Base-by-base conservation (phyloP, 1,140 invertebrate species). In the Venturia canescens region DNA sequence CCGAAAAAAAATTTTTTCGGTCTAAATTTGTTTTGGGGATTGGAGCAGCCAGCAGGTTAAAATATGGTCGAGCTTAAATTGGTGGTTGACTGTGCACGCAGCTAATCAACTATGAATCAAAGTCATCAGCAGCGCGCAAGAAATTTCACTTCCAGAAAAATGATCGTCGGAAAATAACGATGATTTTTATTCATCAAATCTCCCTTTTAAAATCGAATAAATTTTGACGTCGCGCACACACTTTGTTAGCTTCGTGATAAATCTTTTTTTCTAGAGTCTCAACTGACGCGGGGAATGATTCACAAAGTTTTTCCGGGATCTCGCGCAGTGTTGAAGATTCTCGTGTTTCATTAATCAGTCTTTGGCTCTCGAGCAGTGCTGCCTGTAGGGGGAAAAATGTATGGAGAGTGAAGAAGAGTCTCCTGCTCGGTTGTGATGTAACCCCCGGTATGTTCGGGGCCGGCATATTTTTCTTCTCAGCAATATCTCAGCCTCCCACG, bases 381-480 rank as follows among this genome's bases (percentile, higher is more conserved):
- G 31, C 57, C 1, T 27, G 15, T 6, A 63, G 11, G 3, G 21
- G 23, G 23, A 63, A 26, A 63, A 63, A 63, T n/a, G 27, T 23
- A 31, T 27, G 31, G 29, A 69, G 66, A 31, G 27, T 16, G 29
- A 69, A 77, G 21, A 60, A 44, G 60, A 63, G 29, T 31, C 57
- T 60, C 26, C 48, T n/a, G n/a, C n/a, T 77, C 60, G 80, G 82
- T 86, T 86, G 84, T 86, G 83, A 83, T 87, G 84, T 86, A 87
- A 85, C 84, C 85, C 80, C 83, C 83, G 66, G 27, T 69, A 69
- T 69, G 66, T 69, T 63, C 26, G 75, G 63, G 75, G 85, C 84
- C 85, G 81, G 83, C 83, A 86, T 84, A 88, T 88, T 88, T 88
- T 88, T 88, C 84, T 86, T 85, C 83, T 85, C 85, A 86, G 86